These are phyloP conservation scores for Centropus unirufus DNA, from an alignment of 2,113 vertebrate species.

Conservation along the genomic window DNA sequence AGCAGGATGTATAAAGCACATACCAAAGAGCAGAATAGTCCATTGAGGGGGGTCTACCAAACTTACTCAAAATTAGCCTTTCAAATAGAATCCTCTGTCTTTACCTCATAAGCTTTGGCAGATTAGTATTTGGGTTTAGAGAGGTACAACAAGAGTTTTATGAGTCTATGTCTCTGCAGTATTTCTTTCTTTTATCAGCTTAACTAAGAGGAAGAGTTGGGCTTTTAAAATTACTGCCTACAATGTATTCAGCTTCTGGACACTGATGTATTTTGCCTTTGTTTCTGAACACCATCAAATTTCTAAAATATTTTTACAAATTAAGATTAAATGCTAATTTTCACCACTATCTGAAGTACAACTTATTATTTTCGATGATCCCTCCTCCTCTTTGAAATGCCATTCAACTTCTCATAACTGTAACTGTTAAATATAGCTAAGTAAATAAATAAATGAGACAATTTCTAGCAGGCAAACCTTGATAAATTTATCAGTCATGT, in stretches of 20 bases:
- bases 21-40: neutral
- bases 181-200: neutral
- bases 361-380: slow-evolving; percentile 23
- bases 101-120: neutral
- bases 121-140: neutral
- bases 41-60: neutral
- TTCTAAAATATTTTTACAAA: slow-evolving; percentile 30
- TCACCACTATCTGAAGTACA: neutral
- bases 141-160: neutral
- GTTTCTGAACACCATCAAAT: slow-evolving; percentile 1
- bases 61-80: neutral
- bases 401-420: slow-evolving; percentile 21
- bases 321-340: slow-evolving; percentile 6
- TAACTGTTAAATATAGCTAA: slow-evolving; percentile 13
- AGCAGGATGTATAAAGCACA: neutral
- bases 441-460: slow-evolving; percentile 2
- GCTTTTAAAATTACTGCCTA: neutral
- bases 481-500: slow-evolving; percentile 5
- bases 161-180: neutral
- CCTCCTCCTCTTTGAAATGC: slow-evolving; percentile 41
- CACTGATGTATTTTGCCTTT: neutral
- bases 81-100: neutral
- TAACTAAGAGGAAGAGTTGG: neutral
- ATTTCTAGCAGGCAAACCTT: neutral
- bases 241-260: neutral